Base-by-base conservation (phyloP, 2,113 vertebrate species). In the Pelodiscus sinensis region DNA sequence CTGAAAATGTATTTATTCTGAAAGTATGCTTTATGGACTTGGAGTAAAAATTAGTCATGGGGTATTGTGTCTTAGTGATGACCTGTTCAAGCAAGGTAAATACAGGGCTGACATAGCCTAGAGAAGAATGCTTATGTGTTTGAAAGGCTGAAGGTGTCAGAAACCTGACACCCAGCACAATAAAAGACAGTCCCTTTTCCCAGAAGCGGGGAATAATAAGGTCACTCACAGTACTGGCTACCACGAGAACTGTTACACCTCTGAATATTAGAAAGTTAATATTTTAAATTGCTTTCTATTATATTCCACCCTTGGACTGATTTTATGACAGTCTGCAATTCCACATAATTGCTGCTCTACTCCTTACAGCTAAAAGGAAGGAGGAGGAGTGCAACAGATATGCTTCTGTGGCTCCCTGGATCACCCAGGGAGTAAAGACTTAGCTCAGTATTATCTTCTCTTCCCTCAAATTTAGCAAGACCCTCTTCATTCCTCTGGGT, bases 401-500 rank as follows among this genome's bases (percentile, higher is more conserved):
- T 73, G n/a, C 18, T 9, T 73, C 68, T 21, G 5, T 21, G 2
- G 19, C 35, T 73, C 16, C 92, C 92, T n/a, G 78, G 82, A 65
- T 6, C 0, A 1, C 1, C 4, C 18, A 5, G 6, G 71, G 85
- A 6, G 2, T 24, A 4, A 82, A 58, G 84, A 15, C 44, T 24
- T 65, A 88, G 56, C 4, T 84, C 8, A 3, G 6, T 52, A 31
- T 78, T 27, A 31, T 29, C 35, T 71, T 35, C 19, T 68, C 68
- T 55, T 54, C 8, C 57, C 82, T n/a, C 19, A 75, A 57, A 13
- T 81, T 16, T 77, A 91, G 35, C 27, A 54, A 90, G 29, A 56
- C 9, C 51, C 35, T 9, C 4, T 89, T 60, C 29, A 89, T 75
- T 38, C 71, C 0, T 57, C 62, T 65, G 62, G 3, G 22, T 54